A percentile compares a stretch with the other conserved stretches of the same genome.
phyloP scores from a whole-genome alignment of 2,888 invertebrate genomes.

The Eupithecia subumbrata region DNA sequence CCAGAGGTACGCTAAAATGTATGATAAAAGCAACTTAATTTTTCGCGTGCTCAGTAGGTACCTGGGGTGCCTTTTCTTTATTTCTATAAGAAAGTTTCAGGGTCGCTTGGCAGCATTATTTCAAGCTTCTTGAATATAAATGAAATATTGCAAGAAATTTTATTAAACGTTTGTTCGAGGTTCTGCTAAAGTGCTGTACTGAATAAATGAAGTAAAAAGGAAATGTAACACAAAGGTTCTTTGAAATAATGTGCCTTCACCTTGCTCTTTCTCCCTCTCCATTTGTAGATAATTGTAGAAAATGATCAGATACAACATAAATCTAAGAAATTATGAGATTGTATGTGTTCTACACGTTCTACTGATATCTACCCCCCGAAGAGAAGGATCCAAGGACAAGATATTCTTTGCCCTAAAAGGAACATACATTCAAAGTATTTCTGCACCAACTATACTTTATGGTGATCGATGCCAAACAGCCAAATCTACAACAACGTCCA shows the following conservation, averaged over 20 bases:
- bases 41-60: not conserved
- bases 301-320: not conserved
- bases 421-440: not conserved
- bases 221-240: not conserved
- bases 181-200: constrained; percentile 14
- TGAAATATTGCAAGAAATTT: constrained; percentile 17
- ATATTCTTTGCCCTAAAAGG: no score
- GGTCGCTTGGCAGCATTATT: constrained; percentile 11
- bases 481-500: not conserved
- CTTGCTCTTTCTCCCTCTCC: not conserved
- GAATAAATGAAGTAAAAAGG: constrained; percentile 14
- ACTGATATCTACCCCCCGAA: not conserved
- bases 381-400: no score
- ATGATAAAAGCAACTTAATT: not conserved
- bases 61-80: not conserved
- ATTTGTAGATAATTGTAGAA: not conserved
- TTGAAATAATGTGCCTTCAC: no score
- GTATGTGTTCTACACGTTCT: no score
- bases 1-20: not conserved
- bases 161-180: constrained; percentile 16
- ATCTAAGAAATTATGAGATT: not conserved
- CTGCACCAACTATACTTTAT: not conserved
- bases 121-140: constrained; percentile 20
- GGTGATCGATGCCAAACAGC: not conserved
- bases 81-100: constrained; percentile 9